Evolutionary conservation across 2,113 vertebrate species (phyloP).

Genomic region (Rhinolophus ferrumequinum): DNA sequence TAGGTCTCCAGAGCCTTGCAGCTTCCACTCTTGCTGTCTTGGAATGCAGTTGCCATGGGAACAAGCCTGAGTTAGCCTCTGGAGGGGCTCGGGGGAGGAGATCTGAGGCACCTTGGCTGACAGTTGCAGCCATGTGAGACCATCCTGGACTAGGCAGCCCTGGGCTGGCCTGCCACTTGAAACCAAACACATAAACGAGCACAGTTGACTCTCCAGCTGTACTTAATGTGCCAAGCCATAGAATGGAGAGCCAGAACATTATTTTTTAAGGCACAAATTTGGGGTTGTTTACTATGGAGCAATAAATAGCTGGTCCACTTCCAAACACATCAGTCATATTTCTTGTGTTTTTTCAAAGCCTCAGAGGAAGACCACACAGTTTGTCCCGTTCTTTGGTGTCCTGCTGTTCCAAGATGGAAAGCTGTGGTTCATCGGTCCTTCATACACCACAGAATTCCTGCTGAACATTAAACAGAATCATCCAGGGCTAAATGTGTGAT

Average conservation of each 20-base stretch:
- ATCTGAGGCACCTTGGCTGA: neutral
- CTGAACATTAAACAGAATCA: neutral
- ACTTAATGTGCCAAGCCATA: neutral
- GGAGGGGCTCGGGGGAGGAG: neutral
- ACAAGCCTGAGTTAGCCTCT: neutral
- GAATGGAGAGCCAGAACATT: neutral
- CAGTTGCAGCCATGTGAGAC: neutral
- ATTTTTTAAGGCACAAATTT: neutral
- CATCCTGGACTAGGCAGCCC: neutral
- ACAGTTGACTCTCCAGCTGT: neutral
- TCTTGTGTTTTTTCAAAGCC: neutral
- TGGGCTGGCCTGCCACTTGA: neutral
- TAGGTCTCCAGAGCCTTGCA: neutral
- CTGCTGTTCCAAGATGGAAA: neutral
- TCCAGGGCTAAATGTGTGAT: neutral
- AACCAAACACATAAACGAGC: neutral
- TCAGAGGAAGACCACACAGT: neutral
- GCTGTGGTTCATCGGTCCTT: neutral
- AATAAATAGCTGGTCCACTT: neutral
- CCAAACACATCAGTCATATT: neutral
- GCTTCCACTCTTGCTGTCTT: neutral
- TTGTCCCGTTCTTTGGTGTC: neutral
- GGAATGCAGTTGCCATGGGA: neutral
- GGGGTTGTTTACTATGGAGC: neutral
- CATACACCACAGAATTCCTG: neutral